Conservation (phyloP, 2,888 invertebrate genomes). For the Camptogramma bilineatum region DNA sequence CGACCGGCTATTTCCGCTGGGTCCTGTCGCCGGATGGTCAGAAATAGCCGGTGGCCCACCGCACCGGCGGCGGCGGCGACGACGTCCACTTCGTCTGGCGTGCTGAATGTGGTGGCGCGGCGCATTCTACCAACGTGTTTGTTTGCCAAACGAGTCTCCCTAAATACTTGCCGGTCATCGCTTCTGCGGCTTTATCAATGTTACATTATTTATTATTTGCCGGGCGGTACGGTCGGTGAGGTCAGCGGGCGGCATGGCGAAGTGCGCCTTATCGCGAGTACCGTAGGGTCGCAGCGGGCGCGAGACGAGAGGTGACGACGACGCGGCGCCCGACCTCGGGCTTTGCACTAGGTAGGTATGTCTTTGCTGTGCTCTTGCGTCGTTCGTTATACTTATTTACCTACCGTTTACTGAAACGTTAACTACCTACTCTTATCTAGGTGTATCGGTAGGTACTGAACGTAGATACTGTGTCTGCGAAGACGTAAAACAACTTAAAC, state of each 20-base stretch:
- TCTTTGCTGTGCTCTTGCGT: constrained; percentile 80
- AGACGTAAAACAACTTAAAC: not conserved
- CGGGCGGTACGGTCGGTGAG: constrained; percentile 73
- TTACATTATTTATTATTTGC: constrained; percentile 84
- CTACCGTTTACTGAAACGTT: constrained; percentile 29
- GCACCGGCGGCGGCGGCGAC: constrained; percentile 54
- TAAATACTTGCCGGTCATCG: constrained; percentile 82
- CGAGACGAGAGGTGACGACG: constrained; percentile 43
- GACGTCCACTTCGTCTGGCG: constrained; percentile 55
- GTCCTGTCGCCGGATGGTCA: constrained; percentile 51
- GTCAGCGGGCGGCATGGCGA: constrained; percentile 77
- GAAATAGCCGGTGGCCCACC: constrained; percentile 63
- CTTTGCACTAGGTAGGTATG: constrained; percentile 67
- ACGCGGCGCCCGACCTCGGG: constrained; percentile 71
- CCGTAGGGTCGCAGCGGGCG: constrained; percentile 70
- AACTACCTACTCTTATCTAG: not conserved
- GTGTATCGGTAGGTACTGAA: not conserved
- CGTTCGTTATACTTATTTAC: constrained; percentile 61
- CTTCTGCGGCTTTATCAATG: constrained; percentile 82
- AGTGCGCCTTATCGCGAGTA: constrained; percentile 78
- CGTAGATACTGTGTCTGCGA: not conserved
- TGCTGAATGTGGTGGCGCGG: constrained; percentile 54
- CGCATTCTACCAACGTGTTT: constrained; percentile 67
- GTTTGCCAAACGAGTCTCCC: constrained; percentile 75
- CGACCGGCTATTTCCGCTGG: constrained; percentile 49